Evolutionary conservation across 2,888 invertebrate genomes (phyloP).

Genomic region (Drosophila pegasa): DNA sequence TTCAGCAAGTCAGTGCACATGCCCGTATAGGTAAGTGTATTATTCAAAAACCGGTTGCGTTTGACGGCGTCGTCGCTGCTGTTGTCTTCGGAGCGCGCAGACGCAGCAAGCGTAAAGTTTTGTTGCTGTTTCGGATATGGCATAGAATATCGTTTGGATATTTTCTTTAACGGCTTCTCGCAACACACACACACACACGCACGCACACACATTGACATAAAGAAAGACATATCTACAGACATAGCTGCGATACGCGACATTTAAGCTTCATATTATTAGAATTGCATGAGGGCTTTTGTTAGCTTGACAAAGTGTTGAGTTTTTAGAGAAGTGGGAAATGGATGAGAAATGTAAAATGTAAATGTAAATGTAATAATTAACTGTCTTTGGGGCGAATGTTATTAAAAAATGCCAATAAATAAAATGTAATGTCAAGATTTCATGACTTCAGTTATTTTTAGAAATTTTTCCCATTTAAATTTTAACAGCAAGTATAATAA

Average conservation of each 20-base stretch:
- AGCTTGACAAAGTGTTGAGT: neutral
- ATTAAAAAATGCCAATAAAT: too few species aligned
- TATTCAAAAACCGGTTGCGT: conserved; percentile 41
- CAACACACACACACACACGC: neutral
- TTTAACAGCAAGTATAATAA: neutral
- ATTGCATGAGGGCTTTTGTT: neutral
- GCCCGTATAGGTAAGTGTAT: conserved; percentile 6
- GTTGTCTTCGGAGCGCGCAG: conserved; percentile 19
- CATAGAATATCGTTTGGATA: conserved; percentile 46
- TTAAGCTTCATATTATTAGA: conserved; percentile 7
- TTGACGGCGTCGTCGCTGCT: conserved; percentile 11
- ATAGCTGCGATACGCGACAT: conserved; percentile 7
- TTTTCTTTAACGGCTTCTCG: conserved; percentile 35
- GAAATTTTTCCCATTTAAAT: neutral
- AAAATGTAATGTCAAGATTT: too few species aligned
- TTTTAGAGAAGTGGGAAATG: neutral
- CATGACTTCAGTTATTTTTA: too few species aligned
- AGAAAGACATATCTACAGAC: neutral
- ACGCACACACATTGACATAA: neutral
- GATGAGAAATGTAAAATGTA: too few species aligned
- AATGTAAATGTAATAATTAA: too few species aligned
- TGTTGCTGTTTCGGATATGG: conserved; percentile 20
- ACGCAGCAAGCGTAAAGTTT: conserved; percentile 47
- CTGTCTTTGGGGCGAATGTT: too few species aligned
- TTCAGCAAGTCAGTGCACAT: neutral